phyloP scores from a whole-genome alignment of 1,140 invertebrate genomes.

The Bacillus rossius region DNA sequence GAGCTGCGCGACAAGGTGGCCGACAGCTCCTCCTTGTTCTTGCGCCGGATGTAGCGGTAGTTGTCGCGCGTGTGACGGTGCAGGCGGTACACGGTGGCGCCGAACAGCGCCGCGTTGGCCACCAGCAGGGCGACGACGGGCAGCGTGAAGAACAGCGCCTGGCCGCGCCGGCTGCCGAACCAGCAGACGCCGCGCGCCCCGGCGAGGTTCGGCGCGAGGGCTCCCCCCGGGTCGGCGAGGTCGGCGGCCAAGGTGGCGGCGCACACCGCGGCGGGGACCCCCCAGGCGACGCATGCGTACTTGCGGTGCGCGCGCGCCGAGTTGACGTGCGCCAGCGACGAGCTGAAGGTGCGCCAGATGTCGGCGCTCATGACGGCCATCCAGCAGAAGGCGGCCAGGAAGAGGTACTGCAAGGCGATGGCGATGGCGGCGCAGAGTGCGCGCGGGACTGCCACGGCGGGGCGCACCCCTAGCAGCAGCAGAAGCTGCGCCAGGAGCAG shows the following conservation, averaged over 20 bases:
- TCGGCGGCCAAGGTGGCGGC: constrained; percentile 28
- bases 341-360: constrained; percentile 31
- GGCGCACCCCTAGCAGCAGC: constrained; percentile 39
- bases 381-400: constrained; percentile 51
- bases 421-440: constrained; percentile 42
- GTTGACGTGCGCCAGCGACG: neutral
- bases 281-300: constrained; percentile 39
- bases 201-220: constrained; percentile 29
- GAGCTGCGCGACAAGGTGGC: constrained; percentile 14
- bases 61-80: constrained; percentile 23
- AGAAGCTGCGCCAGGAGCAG: constrained; percentile 45
- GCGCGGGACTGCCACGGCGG: constrained; percentile 10
- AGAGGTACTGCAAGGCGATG: constrained; percentile 47
- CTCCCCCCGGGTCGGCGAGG: constrained; percentile 15
- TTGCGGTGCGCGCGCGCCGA: constrained; percentile 6
- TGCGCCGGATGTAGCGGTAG: constrained; percentile 14
- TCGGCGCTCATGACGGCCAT: constrained; percentile 48
- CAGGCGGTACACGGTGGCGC: constrained; percentile 33
- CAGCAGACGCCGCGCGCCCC: constrained; percentile 33
- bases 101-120: constrained; percentile 40
- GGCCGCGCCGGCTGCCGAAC: constrained; percentile 30
- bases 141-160: constrained; percentile 40
- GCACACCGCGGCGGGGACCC: constrained; percentile 31
- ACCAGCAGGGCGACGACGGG: constrained; percentile 39
- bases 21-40: constrained; percentile 17